Evolutionary conservation across 1,140 invertebrate genomes (phyloP), one percentile per base, ranked within the genome.

Genomic region (Samia ricini): DNA sequence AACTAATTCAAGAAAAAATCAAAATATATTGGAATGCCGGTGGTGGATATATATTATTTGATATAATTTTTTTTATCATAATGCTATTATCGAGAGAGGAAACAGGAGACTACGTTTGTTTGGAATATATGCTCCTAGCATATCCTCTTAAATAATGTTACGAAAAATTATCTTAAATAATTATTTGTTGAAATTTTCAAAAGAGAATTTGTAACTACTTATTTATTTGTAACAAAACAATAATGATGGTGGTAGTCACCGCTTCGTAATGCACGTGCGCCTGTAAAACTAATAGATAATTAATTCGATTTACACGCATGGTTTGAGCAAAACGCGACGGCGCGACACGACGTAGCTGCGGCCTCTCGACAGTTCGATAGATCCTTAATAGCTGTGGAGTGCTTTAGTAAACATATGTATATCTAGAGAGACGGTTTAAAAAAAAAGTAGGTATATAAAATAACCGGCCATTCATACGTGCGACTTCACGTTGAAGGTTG

Each of bases 271-370:
- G 56, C 56, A 36, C 56, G 56, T 57, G 56, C 56, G 56, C 42
- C 15, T 56, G 4, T 36, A 21, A n/a, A n/a, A 55, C 56, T 57
- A 6, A n/a, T 22, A 49, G 58, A 60, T 61, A 69, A 69, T 69
- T 69, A 69, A 69, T 18, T 59, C 63, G 61, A 69, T 69, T 69
- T 65, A 19, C 63, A 69, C 63, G 68, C 68, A 57, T 64, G 51
- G 61, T 63, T 69, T 65, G 67, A 65, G 57, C 67, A 63, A 65
- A 69, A 69, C 61, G 62, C 62, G 67, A 42, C 33, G 33, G 33
- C 1, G 10, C 33, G 33, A 58, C 33, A 42, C 33, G 33, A 15
- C 1, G 10, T 15, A 15, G 61, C 33, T 15, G 33, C 66, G 61
- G 56, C 52, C 59, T 55, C 60, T 54, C 56, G 61, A 63, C 66